Evolutionary conservation across 2,113 vertebrate species (phyloP), one percentile per base, ranked within the genome.

Genomic region (Diphyllodes magnificus): DNA sequence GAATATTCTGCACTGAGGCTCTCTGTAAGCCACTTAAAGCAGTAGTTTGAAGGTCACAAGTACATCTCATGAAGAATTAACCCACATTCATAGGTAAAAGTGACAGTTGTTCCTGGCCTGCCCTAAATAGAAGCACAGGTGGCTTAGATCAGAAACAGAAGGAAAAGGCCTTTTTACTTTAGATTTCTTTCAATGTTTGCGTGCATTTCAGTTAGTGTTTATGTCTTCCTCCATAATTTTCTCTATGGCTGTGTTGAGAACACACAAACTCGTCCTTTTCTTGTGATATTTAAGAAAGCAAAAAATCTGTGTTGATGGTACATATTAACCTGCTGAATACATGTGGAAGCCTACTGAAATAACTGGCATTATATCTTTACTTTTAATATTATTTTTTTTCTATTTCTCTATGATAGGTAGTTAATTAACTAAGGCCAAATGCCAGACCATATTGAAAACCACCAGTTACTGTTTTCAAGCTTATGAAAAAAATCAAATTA

Each of bases 31-130:
- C 59, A 79, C 45, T 89, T 47, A 87, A 28, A 94, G 28, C 13
- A 91, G 47, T 49, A 44, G 37, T 88, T 81, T 65, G 85, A 92
- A 95, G 79, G 88, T 95, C 92, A 92, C 25, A 88, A 88, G 64
- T 35, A 78, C 37, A 51, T 8, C 0, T 1, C 63, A 87, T 57
- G 75, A 90, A 65, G 64, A 94, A 92, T 69, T 94, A 91, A 80
- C 71, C 37, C 91, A 66, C 44, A 66, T 76, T 79, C 72, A 51
- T 14, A 93, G 49, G n/a, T 71, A 37, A n/a, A 83, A 88, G 22
- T 71, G 49, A 64, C n/a, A 71, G 71, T 56, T 83, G 20, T 61
- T 93, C 80, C 56, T 88, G 51, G 45, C 17, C 59, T 64, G 64
- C 24, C 65, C 86, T 83, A 72, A 87, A 40, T 59, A 69, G 22